Percentiles rank a stretch among this genome's conserved stretches.
These are phyloP conservation scores for Microplitis demolitor DNA, from an alignment of 1,140 invertebrate species.

Conservation along the genomic window DNA sequence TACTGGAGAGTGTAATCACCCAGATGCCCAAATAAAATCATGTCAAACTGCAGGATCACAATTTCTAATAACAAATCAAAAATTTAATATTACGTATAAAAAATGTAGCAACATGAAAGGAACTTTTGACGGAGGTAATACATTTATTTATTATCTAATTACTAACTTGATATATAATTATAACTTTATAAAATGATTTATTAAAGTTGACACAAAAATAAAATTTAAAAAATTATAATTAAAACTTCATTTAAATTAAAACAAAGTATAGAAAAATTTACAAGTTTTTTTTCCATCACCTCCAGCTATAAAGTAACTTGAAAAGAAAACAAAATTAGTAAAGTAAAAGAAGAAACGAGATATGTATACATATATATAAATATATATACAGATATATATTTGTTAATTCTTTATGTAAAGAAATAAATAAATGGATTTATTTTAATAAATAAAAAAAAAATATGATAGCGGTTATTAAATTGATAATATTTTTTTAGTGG, in stretches of 20 bases:
- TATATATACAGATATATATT: too few species aligned
- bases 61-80: conserved; percentile 95
- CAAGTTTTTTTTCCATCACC: too few species aligned
- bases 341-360: too few species aligned
- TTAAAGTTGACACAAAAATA: conserved; percentile 14
- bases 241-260: too few species aligned
- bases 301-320: too few species aligned
- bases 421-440: too few species aligned
- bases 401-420: too few species aligned
- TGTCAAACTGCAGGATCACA: conserved; percentile 96
- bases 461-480: not conserved
- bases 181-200: conserved; percentile 15
- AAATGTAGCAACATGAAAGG: conserved; percentile 83
- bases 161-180: not conserved
- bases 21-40: conserved; percentile 87
- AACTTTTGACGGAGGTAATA: conserved; percentile 82
- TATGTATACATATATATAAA: too few species aligned
- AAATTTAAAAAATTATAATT: too few species aligned
- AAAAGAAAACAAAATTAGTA: too few species aligned
- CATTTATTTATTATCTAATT: not conserved
- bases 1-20: conserved; percentile 86
- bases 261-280: too few species aligned
- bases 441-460: too few species aligned
- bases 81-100: conserved; percentile 94
- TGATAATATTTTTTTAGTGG: conserved; percentile 63